A percentile compares a stretch with the other conserved stretches of the same genome.
phyloP scores from a whole-genome alignment of 92 coral and sea anemone species.

The Parazoanthus atlanticus region DNA sequence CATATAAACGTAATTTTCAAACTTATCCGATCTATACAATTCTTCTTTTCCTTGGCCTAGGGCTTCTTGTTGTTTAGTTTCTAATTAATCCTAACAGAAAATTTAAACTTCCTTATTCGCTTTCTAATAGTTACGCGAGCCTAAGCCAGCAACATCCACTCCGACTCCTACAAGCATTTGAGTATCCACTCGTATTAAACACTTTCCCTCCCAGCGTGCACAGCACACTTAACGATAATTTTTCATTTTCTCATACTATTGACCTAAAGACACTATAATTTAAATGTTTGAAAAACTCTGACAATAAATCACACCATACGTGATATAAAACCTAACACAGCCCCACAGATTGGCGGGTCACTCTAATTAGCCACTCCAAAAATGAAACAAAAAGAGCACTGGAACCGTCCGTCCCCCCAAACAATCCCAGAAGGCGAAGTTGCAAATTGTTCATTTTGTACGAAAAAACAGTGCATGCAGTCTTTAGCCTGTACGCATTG shows the following conservation, averaged over 20 bases:
- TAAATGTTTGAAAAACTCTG: conserved; percentile 16
- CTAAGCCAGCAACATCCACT: not conserved
- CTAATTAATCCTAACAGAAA: too few species aligned
- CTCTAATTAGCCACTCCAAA: not conserved
- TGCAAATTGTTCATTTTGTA: not conserved
- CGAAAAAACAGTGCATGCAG: not conserved
- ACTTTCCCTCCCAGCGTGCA: not conserved
- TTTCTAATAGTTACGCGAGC: too few species aligned
- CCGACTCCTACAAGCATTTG: not conserved
- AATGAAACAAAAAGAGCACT: not conserved
- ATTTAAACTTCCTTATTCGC: too few species aligned
- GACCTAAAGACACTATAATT: conserved; percentile 11
- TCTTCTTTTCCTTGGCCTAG: too few species aligned
- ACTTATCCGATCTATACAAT: too few species aligned
- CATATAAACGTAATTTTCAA: too few species aligned
- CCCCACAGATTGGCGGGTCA: not conserved
- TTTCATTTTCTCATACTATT: not conserved
- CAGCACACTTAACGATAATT: not conserved
- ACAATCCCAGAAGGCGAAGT: not conserved
- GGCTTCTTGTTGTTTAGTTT: too few species aligned
- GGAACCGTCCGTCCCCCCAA: not conserved
- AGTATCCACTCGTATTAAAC: not conserved
- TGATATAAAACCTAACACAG: not conserved
- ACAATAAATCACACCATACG: not conserved
- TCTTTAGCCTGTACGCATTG: not conserved